Evolutionary conservation across 2,888 invertebrate genomes (phyloP).

Genomic region (Drosophila neutralis): DNA sequence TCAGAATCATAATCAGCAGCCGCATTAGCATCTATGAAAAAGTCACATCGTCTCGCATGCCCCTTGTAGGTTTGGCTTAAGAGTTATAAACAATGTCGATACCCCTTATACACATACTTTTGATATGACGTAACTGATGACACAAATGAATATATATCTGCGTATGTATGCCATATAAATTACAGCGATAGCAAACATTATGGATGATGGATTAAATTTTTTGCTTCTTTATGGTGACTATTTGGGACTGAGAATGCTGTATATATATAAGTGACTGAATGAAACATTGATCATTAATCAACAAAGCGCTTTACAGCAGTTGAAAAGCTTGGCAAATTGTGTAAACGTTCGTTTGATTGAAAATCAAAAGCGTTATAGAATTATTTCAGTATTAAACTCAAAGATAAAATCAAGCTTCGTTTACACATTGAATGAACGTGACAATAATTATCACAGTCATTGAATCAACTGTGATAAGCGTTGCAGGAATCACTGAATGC

Average conservation of each 20-base stretch:
- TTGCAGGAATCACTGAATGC: neutral
- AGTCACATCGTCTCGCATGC: neutral
- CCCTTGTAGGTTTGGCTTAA: neutral
- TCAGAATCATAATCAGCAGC: conserved; percentile 58
- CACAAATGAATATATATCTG: conserved; percentile 2
- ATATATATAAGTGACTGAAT: conserved; percentile 1
- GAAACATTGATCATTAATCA: conserved; percentile 10
- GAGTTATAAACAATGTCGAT: neutral
- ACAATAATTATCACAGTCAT: conserved; percentile 9
- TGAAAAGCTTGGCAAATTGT: conserved; percentile 13
- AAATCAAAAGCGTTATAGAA: neutral
- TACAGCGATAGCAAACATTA: neutral
- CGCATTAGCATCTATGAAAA: conserved; percentile 36
- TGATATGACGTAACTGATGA: conserved; percentile 1
- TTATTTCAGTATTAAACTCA: neutral
- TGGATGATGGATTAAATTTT: conserved; percentile 10
- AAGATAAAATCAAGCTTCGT: neutral
- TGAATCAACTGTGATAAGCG: conserved; percentile 1
- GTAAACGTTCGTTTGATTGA: neutral
- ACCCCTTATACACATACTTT: neutral
- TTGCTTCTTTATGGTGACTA: neutral
- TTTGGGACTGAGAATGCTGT: conserved; percentile 2
- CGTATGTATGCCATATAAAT: neutral
- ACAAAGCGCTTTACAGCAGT: neutral
- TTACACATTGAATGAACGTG: neutral